These are phyloP conservation scores for Piscicola geometra DNA, from an alignment of 2,888 invertebrate species.

Conservation along the genomic window DNA sequence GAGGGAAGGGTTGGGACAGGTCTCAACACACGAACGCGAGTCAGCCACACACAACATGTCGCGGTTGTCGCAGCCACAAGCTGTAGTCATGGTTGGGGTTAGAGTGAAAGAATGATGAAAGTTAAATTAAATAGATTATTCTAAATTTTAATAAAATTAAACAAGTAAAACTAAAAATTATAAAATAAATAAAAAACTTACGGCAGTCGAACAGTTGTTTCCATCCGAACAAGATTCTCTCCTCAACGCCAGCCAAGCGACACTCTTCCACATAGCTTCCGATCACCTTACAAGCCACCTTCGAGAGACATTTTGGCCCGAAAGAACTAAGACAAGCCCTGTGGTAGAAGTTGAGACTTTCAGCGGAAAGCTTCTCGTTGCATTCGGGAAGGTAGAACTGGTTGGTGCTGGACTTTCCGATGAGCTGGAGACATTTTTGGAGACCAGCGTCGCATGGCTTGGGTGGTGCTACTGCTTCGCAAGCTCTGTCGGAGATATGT, in stretches of 20 bases:
- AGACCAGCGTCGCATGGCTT: neutral
- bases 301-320: neutral
- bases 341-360: neutral
- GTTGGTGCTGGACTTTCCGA: constrained; percentile 4
- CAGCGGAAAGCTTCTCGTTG: neutral
- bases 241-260: neutral
- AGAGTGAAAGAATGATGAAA: neutral
- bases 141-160: neutral
- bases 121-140: neutral
- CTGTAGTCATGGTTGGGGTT: neutral
- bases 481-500: no score
- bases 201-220: constrained; percentile 9
- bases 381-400: neutral
- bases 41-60: constrained; percentile 13
- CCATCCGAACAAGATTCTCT: neutral
- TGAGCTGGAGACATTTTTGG: neutral
- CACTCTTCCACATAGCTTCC: constrained; percentile 1
- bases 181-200: neutral
- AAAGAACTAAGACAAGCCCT: neutral
- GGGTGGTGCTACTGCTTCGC: neutral
- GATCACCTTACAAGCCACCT: neutral
- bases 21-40: neutral
- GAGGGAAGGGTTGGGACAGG: constrained; percentile 12
- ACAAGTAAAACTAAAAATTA: neutral
- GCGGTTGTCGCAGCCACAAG: constrained; percentile 9